These are phyloP conservation scores for Cylindroiulus punctatus DNA, from an alignment of 2,888 invertebrate genomes.

Conservation along the genomic window DNA sequence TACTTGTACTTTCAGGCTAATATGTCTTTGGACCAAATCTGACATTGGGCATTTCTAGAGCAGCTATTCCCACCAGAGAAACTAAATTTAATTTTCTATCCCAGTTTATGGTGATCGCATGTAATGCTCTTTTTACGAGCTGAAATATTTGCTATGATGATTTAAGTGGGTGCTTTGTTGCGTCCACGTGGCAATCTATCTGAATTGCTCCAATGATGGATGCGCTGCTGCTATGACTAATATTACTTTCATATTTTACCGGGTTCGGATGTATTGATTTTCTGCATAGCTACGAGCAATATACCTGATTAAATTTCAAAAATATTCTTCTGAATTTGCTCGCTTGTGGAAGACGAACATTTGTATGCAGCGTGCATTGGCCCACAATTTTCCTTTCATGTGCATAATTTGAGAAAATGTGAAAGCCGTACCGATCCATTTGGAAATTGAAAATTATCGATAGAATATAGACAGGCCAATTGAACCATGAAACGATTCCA, in stretches of 20 bases:
- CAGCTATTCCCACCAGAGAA: not conserved
- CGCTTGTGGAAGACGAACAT: not conserved
- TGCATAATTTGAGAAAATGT: slow-evolving; percentile 14
- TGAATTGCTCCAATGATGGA: not conserved
- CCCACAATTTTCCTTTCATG: not conserved
- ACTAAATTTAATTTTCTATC: not conserved
- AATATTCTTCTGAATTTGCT: not conserved
- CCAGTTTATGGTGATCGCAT: not conserved
- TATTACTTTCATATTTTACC: slow-evolving; percentile 29
- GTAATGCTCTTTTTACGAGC: slow-evolving; percentile 1
- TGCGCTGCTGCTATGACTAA: not conserved
- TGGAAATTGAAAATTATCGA: slow-evolving; percentile 29
- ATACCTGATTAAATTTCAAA: slow-evolving; percentile 33
- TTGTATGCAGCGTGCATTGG: not conserved
- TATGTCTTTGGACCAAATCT: too few relatives aligned
- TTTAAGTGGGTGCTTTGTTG: not conserved
- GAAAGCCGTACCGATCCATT: slow-evolving; percentile 10
- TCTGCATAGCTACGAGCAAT: not conserved
- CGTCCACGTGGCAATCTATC: not conserved
- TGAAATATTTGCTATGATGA: not conserved
- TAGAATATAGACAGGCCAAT: not conserved
- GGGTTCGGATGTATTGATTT: not conserved
- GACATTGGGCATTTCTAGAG: not conserved
- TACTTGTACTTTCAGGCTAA: too few relatives aligned
- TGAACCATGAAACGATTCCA: not conserved